These are phyloP conservation scores for Nephrotoma guestfalica DNA, from an alignment of 2,888 invertebrate genomes.

Conservation along the genomic window DNA sequence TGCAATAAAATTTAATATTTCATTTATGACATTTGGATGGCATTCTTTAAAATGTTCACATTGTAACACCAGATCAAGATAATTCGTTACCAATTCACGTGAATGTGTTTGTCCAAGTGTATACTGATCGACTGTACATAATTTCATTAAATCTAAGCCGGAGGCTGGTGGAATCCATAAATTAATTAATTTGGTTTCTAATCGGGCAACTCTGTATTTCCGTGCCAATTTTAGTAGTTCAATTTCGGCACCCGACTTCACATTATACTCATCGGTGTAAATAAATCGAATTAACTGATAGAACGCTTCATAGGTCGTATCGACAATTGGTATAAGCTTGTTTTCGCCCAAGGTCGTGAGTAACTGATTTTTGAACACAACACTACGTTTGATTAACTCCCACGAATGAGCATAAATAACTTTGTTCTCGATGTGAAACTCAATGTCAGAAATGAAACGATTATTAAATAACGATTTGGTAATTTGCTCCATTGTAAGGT, in stretches of 20 bases:
- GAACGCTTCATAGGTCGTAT: not conserved
- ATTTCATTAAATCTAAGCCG: too few relatives aligned
- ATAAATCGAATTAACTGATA: not conserved
- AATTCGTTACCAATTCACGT: too few relatives aligned
- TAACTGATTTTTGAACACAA: not conserved
- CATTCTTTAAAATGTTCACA: too few relatives aligned
- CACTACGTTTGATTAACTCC: not conserved
- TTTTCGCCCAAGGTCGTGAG: not conserved
- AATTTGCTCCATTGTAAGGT: not conserved
- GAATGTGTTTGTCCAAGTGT: too few relatives aligned
- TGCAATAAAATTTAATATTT: too few relatives aligned
- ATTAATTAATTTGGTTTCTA: not conserved
- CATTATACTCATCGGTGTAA: not conserved
- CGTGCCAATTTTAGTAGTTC: not conserved
- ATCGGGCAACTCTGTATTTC: not conserved
- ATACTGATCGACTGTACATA: too few relatives aligned
- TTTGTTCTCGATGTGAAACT: not conserved
- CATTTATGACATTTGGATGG: too few relatives aligned
- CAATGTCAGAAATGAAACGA: not conserved
- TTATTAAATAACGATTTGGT: not conserved
- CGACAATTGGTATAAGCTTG: not conserved
- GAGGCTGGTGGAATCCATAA: not conserved
- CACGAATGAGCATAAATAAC: not conserved
- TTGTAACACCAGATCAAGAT: too few relatives aligned
- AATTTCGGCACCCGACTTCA: not conserved